Evolutionary conservation across 2,888 invertebrate species (phyloP).

Genomic region (Nebria brevicollis): DNA sequence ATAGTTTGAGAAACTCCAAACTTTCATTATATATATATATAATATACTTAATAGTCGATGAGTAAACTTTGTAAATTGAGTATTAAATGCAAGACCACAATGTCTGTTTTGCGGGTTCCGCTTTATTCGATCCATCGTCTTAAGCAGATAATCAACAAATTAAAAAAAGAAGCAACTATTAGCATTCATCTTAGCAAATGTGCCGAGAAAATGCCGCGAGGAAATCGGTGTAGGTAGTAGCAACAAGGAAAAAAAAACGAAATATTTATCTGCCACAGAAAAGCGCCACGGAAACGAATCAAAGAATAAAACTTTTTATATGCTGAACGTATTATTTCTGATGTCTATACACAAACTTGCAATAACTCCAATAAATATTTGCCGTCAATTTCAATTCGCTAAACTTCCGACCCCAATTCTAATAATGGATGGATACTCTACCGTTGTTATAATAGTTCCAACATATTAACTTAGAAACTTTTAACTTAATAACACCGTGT

Average conservation of each 20-base stretch:
- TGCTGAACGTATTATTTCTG: background rate
- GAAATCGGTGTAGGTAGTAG: too few relatives aligned
- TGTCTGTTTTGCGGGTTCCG: too few relatives aligned
- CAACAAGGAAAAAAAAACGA: background rate
- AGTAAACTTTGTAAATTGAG: too few relatives aligned
- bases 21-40: too few relatives aligned
- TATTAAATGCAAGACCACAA: too few relatives aligned
- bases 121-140: too few relatives aligned
- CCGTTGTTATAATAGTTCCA: background rate
- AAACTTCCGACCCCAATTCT: background rate
- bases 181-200: too few relatives aligned
- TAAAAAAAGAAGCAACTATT: too few relatives aligned
- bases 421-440: background rate
- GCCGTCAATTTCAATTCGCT: background rate
- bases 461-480: background rate
- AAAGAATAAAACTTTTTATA: background rate
- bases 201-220: too few relatives aligned
- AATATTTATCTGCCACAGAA: background rate
- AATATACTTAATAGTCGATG: too few relatives aligned
- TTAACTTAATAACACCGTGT: background rate
- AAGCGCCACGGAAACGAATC: background rate
- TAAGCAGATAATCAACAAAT: too few relatives aligned
- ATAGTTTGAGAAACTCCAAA: too few relatives aligned
- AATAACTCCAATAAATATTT: slow-evolving; percentile 1
- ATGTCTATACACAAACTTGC: background rate